Evolutionary conservation across 2,797 vertebrate genomes (phyloP).

Genomic region (Syngnathus acus): DNA sequence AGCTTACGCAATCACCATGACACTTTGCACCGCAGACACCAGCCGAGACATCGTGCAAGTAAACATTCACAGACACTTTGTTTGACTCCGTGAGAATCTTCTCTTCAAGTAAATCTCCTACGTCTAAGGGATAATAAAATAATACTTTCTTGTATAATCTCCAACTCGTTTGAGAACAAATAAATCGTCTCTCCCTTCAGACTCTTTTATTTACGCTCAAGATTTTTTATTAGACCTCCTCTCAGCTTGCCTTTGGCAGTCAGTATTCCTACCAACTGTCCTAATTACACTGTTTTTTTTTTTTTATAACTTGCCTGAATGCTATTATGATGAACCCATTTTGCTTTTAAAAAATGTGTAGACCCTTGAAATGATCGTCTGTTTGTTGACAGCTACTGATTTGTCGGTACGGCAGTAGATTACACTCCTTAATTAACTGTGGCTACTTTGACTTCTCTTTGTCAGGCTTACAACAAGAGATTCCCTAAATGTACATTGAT

Average conservation of each 20-base stretch:
- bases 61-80: constrained; percentile 11
- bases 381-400: neutral
- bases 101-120: neutral
- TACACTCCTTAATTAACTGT: too few species aligned
- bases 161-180: neutral
- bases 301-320: neutral
- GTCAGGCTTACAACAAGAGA: constrained; percentile 84
- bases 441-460: neutral
- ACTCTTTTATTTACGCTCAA: constrained; percentile 1
- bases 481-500: constrained; percentile 90
- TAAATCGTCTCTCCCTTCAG: neutral
- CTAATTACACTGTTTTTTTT: neutral
- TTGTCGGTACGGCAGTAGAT: neutral
- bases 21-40: constrained; percentile 4
- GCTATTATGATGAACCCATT: neutral
- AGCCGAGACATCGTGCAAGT: neutral
- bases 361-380: neutral
- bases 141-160: neutral
- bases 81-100: neutral
- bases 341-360: neutral
- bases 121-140: neutral
- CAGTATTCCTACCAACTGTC: neutral
- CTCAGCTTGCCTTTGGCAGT: neutral
- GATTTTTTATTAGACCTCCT: neutral
- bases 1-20: constrained; percentile 26